These are phyloP conservation scores for Lottia gigantea DNA, from an alignment of 2,888 invertebrate species.

Conservation along the genomic window DNA sequence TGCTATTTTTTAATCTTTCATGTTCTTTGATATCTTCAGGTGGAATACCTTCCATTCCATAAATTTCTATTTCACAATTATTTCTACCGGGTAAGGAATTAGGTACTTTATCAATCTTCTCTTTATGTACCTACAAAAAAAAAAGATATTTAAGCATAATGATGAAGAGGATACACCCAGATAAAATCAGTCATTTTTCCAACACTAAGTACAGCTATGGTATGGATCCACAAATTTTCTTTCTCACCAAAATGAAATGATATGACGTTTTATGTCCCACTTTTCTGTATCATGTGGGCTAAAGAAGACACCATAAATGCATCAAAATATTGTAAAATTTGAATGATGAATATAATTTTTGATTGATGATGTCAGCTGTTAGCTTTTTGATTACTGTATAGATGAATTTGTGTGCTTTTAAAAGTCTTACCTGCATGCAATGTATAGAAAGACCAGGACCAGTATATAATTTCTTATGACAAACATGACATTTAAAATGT, in stretches of 20 bases:
- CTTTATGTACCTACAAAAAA: conserved; percentile 89
- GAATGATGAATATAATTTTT: too few relatives aligned
- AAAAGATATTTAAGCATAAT: too few relatives aligned
- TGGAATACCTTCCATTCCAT: conserved; percentile 99
- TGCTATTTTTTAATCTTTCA: conserved; percentile 80
- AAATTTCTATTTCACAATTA: conserved; percentile 99
- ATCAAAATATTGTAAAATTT: too few relatives aligned
- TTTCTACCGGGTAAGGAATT: conserved; percentile 97
- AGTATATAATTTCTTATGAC: conserved; percentile 98
- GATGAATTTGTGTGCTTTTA: not conserved
- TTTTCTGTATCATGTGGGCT: too few relatives aligned
- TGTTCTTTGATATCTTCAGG: conserved; percentile 93
- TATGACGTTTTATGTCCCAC: too few relatives aligned
- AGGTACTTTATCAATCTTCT: conserved; percentile 99
- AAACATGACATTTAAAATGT: conserved; percentile 99
- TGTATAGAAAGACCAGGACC: conserved; percentile 98
- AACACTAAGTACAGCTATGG: too few relatives aligned
- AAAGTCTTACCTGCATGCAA: conserved; percentile 90
- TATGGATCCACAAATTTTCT: too few relatives aligned
- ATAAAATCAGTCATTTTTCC: too few relatives aligned
- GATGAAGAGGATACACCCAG: too few relatives aligned
- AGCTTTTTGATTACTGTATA: not conserved
- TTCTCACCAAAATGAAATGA: too few relatives aligned
- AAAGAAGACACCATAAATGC: too few relatives aligned
- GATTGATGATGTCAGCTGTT: too few relatives aligned